Conservation (phyloP, 2,888 invertebrate genomes). For the Steinernema scapterisci region DNA sequence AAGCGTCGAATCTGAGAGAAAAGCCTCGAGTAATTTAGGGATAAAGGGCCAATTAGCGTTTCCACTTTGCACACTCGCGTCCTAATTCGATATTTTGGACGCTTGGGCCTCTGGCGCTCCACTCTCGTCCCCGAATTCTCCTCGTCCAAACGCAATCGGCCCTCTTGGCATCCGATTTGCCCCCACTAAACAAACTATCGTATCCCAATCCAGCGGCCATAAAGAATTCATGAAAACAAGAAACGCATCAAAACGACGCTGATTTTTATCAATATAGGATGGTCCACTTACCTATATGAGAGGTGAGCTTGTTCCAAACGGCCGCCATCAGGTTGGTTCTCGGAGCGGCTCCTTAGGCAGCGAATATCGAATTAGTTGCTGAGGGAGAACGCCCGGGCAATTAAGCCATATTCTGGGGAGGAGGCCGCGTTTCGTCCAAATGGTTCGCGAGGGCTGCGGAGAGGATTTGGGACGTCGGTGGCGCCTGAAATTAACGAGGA, state of each 20-base stretch:
- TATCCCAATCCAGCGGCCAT: neutral
- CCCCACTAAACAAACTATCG: neutral
- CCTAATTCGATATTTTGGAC: constrained; percentile 20
- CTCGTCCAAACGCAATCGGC: constrained; percentile 2
- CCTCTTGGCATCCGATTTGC: neutral
- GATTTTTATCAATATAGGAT: no score
- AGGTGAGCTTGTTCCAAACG: constrained; percentile 64
- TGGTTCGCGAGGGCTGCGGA: neutral
- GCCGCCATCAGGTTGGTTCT: constrained; percentile 39
- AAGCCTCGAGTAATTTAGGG: constrained; percentile 13
- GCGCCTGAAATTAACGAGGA: constrained; percentile 2
- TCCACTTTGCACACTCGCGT: constrained; percentile 25
- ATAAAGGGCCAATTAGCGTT: constrained; percentile 31
- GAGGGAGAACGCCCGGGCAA: constrained; percentile 23
- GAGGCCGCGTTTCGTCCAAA: constrained; percentile 1
- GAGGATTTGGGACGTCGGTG: neutral
- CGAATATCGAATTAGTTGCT: constrained; percentile 27
- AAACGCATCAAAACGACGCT: constrained; percentile 31
- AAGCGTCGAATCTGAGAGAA: constrained; percentile 28
- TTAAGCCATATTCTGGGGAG: constrained; percentile 27
- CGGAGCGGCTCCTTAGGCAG: neutral
- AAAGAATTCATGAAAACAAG: neutral
- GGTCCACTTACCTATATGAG: constrained; percentile 52
- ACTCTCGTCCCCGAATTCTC: neutral
- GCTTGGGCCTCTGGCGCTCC: neutral